phyloP scores from a whole-genome alignment of 2,888 invertebrate genomes.

The Ichneumon xanthorius region DNA sequence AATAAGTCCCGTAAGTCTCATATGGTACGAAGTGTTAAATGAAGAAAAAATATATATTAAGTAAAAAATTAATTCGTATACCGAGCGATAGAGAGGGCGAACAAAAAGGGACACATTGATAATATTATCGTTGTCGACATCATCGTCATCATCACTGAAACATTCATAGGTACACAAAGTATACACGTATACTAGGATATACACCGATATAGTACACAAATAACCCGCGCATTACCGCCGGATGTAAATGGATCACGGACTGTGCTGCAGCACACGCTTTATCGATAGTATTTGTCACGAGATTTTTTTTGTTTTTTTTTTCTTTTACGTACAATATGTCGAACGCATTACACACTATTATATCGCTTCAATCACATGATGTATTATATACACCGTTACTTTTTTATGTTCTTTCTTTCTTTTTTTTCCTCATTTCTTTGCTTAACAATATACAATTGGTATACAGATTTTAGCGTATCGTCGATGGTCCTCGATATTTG shows the following conservation, averaged over 20 bases:
- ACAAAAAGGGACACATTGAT: conserved; percentile 23
- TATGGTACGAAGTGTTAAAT: background rate
- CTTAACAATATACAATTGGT: conserved; percentile 46
- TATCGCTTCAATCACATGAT: conserved; percentile 13
- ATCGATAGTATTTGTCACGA: background rate
- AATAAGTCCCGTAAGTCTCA: background rate
- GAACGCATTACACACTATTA: conserved; percentile 12
- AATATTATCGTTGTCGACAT: conserved; percentile 38
- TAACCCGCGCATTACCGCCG: conserved; percentile 48
- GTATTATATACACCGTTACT: conserved; percentile 41
- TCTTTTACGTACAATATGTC: background rate
- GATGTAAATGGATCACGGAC: conserved; percentile 20
- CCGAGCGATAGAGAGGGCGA: background rate
- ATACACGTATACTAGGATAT: conserved; percentile 56
- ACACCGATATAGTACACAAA: conserved; percentile 60
- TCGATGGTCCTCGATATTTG: conserved; percentile 56
- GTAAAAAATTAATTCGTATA: background rate
- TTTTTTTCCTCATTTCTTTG: conserved; percentile 12
- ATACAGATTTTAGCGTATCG: conserved; percentile 42
- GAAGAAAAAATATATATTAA: background rate
- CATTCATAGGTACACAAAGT: conserved; percentile 60
- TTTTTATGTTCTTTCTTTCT: conserved; percentile 6
- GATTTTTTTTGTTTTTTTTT: background rate
- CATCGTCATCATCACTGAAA: conserved; percentile 41
- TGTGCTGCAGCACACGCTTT: too few species aligned